phyloP scores from a whole-genome alignment of 2,113 vertebrate species.

The Promerops cafer region DNA sequence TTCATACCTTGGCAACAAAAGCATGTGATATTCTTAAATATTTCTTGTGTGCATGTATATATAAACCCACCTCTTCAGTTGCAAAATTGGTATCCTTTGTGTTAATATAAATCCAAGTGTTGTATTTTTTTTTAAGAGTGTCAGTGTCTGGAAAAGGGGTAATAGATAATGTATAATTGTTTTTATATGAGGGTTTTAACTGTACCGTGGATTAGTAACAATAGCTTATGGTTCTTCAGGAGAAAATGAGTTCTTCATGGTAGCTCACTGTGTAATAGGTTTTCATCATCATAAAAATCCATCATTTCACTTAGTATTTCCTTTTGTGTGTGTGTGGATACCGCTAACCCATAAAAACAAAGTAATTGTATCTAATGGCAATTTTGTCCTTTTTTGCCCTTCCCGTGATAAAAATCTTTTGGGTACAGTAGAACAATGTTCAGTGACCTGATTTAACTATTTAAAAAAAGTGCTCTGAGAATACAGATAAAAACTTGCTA shows the following conservation, averaged over 20 bases:
- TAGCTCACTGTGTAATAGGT: conserved; percentile 14
- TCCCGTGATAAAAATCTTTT: neutral
- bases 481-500: neutral
- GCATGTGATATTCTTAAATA: neutral
- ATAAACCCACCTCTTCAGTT: neutral
- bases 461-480: neutral
- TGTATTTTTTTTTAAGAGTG: neutral
- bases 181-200: neutral
- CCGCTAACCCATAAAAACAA: conserved; percentile 1
- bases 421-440: neutral
- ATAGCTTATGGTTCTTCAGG: neutral
- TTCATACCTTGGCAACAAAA: neutral
- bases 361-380: neutral
- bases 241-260: conserved; percentile 17
- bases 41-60: neutral
- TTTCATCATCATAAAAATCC: conserved; percentile 31
- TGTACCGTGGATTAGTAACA: neutral
- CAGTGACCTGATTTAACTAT: neutral
- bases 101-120: neutral
- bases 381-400: conserved; percentile 28
- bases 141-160: neutral
- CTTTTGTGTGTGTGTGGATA: neutral
- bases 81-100: neutral
- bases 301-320: conserved; percentile 18
- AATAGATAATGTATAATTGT: neutral